These are phyloP conservation scores for Archaeoteleia sp. DNA, from an alignment of 2,888 invertebrate species.

Conservation along the genomic window DNA sequence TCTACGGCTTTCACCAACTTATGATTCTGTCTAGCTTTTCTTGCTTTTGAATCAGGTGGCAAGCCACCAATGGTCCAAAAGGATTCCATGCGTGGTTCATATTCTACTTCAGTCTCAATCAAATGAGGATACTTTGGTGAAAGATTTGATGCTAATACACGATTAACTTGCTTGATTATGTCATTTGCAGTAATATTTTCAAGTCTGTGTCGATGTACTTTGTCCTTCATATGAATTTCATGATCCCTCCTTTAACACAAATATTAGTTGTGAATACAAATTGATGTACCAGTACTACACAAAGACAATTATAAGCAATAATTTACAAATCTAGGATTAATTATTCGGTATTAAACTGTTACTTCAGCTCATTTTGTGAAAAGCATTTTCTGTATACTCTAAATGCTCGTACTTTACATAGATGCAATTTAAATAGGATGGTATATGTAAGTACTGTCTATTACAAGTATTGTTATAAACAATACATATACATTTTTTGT, in stretches of 20 bases:
- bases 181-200: constrained; percentile 76
- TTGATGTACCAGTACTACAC: too few species aligned
- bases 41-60: constrained; percentile 9
- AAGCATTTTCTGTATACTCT: too few species aligned
- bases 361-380: too few species aligned
- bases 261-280: constrained; percentile 1
- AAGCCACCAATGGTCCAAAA: constrained; percentile 89
- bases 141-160: constrained; percentile 80
- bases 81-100: constrained; percentile 87
- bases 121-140: constrained; percentile 80
- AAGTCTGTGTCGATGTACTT: constrained; percentile 55
- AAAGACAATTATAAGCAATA: constrained; percentile 12
- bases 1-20: constrained; percentile 74
- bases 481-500: too few species aligned
- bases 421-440: too few species aligned
- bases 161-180: constrained; percentile 82
- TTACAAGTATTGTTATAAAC: too few species aligned
- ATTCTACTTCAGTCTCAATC: constrained; percentile 81
- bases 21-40: constrained; percentile 26
- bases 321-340: constrained; percentile 2
- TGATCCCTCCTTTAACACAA: constrained; percentile 62
- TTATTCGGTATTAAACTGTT: too few species aligned
- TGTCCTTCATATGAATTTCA: constrained; percentile 46
- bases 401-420: too few species aligned
- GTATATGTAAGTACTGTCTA: too few species aligned